Evolutionary conservation across 2,113 vertebrate species (phyloP).

Genomic region (Odocoileus hemionus): DNA sequence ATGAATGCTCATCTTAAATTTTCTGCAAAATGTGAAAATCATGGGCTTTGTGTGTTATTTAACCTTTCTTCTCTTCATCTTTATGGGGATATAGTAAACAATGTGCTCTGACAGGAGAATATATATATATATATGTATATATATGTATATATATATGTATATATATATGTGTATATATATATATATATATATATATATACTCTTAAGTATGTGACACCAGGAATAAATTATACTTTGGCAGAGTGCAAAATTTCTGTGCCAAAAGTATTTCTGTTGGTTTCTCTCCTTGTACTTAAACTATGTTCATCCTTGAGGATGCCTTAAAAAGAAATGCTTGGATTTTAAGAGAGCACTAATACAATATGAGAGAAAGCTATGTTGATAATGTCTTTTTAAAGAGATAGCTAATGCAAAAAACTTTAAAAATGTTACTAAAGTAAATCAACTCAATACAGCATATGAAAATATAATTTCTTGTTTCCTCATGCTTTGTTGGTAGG

Average conservation of each 20-base stretch:
- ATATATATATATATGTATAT: background rate
- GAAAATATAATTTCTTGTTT: slow-evolving; percentile 43
- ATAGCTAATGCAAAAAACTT: slow-evolving; percentile 14
- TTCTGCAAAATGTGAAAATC: slow-evolving; percentile 5
- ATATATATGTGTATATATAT: background rate
- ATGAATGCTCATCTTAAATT: slow-evolving; percentile 12
- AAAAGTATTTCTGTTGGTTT: slow-evolving; percentile 55
- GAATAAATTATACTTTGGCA: slow-evolving; percentile 48
- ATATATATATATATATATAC: background rate
- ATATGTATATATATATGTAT: background rate
- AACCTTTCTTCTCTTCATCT: background rate
- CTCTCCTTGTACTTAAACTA: slow-evolving; percentile 38
- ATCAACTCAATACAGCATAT: slow-evolving; percentile 25
- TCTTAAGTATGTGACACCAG: slow-evolving; percentile 3
- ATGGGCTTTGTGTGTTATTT: background rate
- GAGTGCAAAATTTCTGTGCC: slow-evolving; percentile 7
- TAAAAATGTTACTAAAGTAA: slow-evolving; percentile 44
- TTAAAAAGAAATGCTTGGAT: background rate
- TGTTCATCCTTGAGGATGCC: slow-evolving; percentile 35
- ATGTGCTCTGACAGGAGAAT: slow-evolving; percentile 24
- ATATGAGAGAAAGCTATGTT: background rate
- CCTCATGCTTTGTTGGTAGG: background rate
- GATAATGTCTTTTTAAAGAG: background rate
- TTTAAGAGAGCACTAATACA: slow-evolving; percentile 43
- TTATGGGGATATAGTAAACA: slow-evolving; percentile 4